A percentile compares a stretch with the other conserved stretches of the same genome.
Conservation (phyloP, 2,113 vertebrate genomes). For the Calonectris borealis region DNA sequence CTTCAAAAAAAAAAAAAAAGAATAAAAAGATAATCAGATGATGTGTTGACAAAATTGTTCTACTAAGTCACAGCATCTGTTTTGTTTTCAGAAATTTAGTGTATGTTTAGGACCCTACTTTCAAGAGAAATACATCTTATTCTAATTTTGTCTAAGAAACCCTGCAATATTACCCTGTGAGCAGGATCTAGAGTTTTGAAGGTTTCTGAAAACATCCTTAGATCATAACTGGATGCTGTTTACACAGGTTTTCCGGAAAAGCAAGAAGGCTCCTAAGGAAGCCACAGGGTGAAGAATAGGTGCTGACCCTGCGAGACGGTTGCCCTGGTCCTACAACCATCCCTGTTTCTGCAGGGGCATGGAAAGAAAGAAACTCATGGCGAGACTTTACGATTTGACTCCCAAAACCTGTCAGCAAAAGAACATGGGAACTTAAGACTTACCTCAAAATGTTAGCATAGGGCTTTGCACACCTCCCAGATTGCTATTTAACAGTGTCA, state of each 20-base stretch:
- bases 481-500: background rate
- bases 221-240: background rate
- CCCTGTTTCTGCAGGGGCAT: background rate
- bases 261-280: background rate
- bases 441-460: background rate
- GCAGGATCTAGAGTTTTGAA: background rate
- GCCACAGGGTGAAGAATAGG: background rate
- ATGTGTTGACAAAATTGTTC: background rate
- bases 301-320: fast-evolving
- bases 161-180: background rate
- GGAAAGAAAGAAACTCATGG: background rate
- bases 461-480: background rate
- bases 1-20: background rate
- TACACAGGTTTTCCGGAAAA: background rate
- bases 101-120: background rate
- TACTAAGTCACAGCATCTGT: background rate
- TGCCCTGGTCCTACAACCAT: fast-evolving
- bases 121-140: background rate
- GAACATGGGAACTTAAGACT: background rate
- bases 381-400: background rate
- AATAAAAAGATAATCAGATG: background rate
- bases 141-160: background rate
- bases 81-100: background rate
- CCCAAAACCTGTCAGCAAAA: background rate
- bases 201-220: background rate